Conservation (phyloP, 2,113 vertebrate genomes). For the Burhinus oedicnemus region DNA sequence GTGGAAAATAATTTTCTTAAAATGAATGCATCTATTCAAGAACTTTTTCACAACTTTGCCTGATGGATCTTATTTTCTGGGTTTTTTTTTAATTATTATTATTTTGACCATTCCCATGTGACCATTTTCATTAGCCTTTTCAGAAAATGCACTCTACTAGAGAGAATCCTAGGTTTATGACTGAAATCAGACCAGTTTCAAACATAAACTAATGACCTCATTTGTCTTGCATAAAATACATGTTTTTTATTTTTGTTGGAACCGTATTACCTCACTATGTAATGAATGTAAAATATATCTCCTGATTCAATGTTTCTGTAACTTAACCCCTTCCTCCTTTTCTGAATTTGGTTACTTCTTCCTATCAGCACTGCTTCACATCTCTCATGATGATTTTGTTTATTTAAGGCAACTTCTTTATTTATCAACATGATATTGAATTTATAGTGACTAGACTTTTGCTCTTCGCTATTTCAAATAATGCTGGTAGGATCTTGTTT, state of each 20-base stretch:
- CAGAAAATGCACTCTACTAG: not conserved
- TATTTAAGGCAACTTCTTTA: not conserved
- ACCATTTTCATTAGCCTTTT: not conserved
- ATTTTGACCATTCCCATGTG: not conserved
- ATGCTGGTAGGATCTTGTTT: not conserved
- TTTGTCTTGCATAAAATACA: constrained; percentile 51
- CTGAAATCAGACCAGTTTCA: constrained; percentile 35
- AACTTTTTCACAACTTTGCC: not conserved
- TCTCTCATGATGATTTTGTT: not conserved
- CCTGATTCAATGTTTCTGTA: not conserved
- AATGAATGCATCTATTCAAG: constrained; percentile 18
- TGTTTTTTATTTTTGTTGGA: constrained; percentile 49
- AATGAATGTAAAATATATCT: constrained; percentile 21
- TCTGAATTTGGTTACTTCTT: not conserved
- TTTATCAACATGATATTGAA: not conserved
- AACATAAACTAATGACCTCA: constrained; percentile 55
- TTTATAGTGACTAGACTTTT: not conserved
- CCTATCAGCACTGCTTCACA: not conserved
- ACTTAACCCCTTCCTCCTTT: constrained; percentile 34
- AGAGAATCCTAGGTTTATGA: constrained; percentile 26
- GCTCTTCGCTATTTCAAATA: not conserved
- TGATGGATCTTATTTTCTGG: not conserved
- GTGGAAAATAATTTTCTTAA: constrained; percentile 24
- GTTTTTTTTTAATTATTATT: not conserved
- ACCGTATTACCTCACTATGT: not conserved